phyloP scores from a whole-genome alignment of 2,797 vertebrate species.

The Peromyscus eremicus region DNA sequence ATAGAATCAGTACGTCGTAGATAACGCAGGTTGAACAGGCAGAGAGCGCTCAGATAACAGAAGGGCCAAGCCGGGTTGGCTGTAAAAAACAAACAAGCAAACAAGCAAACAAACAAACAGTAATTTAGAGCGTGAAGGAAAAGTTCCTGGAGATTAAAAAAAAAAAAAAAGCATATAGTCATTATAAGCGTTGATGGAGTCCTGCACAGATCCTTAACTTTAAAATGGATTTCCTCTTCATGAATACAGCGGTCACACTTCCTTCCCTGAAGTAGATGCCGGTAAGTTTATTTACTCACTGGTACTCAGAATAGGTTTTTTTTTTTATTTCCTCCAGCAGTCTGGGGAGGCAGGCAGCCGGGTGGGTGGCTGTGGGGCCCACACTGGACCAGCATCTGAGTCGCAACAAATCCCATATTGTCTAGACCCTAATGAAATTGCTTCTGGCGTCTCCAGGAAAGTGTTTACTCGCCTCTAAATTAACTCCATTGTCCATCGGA shows the following conservation, averaged over 20 bases:
- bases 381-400: neutral
- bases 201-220: neutral
- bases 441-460: conserved; percentile 52
- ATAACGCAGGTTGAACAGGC: neutral
- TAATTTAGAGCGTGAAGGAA: neutral
- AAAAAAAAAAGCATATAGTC: neutral
- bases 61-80: neutral
- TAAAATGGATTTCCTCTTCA: neutral
- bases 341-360: conserved; percentile 19
- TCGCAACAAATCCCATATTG: conserved; percentile 45
- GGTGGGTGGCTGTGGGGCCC: conserved; percentile 20
- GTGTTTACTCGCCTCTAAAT: conserved; percentile 49
- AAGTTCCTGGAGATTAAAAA: neutral
- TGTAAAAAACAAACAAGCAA: neutral
- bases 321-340: neutral
- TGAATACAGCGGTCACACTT: neutral
- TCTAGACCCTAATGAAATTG: conserved; percentile 50
- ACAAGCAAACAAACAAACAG: neutral
- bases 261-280: conserved; percentile 11
- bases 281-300: conserved; percentile 14
- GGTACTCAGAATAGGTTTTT: neutral
- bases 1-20: neutral
- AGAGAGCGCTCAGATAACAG: neutral
- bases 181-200: neutral
- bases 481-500: conserved; percentile 52